Evolutionary conservation across 2,888 invertebrate species (phyloP).

Genomic region (Sminthurinus aureus): DNA sequence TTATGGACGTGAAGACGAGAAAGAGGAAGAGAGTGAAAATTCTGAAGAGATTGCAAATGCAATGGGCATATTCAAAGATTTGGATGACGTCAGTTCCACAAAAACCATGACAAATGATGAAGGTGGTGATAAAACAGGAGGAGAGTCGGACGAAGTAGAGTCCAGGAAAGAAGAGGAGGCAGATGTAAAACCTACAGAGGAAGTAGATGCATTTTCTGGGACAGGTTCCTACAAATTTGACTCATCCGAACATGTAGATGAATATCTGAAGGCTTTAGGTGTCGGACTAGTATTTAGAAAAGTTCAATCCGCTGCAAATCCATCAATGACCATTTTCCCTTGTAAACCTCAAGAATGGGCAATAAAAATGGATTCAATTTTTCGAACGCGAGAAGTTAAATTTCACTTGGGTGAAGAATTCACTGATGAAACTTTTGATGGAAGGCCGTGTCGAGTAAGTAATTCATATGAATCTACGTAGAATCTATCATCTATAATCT

Average conservation of each 20-base stretch:
- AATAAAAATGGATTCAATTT: constrained; percentile 46
- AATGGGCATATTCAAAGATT: background rate
- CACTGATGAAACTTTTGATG: constrained; percentile 53
- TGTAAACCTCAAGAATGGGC: constrained; percentile 43
- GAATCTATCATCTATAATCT: too few species aligned
- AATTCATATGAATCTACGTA: too few species aligned
- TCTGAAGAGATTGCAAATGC: constrained; percentile 3
- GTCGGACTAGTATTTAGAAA: constrained; percentile 56
- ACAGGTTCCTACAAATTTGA: constrained; percentile 42
- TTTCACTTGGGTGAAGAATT: constrained; percentile 44
- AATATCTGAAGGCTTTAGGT: constrained; percentile 53
- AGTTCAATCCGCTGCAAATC: constrained; percentile 51
- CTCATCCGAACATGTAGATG: constrained; percentile 48
- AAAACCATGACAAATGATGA: background rate
- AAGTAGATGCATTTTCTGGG: constrained; percentile 17
- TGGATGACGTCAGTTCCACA: background rate
- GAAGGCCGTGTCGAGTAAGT: constrained; percentile 49
- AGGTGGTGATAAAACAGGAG: background rate
- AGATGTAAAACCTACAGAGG: background rate
- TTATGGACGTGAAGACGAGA: background rate
- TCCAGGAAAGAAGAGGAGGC: background rate
- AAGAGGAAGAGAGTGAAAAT: background rate
- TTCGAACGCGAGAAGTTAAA: constrained; percentile 41
- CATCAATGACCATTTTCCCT: constrained; percentile 44
- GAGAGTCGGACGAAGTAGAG: background rate